Conservation (phyloP, 2,888 invertebrate genomes). For the Frankliniella intonsa region DNA sequence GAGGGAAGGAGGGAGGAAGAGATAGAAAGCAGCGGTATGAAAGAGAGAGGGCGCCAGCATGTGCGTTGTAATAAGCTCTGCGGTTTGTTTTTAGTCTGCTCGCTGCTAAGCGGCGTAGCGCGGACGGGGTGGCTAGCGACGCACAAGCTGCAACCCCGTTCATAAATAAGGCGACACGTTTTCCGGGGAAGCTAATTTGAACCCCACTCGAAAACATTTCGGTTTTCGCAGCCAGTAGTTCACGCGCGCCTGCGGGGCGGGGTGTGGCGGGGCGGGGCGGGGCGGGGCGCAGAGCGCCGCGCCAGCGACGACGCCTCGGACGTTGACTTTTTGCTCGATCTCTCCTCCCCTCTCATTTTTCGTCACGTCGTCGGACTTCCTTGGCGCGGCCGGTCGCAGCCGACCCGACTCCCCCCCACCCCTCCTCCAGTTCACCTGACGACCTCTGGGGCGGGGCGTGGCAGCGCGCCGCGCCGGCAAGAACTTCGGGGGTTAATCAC, state of each 20-base stretch:
- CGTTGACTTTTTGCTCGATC: not conserved
- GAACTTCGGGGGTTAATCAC: too few relatives aligned
- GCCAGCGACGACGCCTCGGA: not conserved
- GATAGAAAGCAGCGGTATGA: too few relatives aligned
- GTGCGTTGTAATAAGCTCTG: not conserved
- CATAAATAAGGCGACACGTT: not conserved
- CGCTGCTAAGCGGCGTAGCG: not conserved
- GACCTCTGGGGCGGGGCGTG: not conserved
- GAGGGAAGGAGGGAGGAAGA: too few relatives aligned
- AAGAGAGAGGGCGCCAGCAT: not conserved
- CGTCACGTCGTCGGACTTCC: not conserved
- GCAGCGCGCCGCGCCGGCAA: not conserved
- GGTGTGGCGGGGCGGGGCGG: not conserved
- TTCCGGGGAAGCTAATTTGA: not conserved
- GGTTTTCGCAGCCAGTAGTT: too few relatives aligned
- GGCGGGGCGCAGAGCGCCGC: too few relatives aligned
- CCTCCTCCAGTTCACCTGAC: not conserved
- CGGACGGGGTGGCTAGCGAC: too few relatives aligned
- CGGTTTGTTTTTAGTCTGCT: not conserved
- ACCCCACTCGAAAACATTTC: too few relatives aligned
- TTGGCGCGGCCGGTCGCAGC: too few relatives aligned
- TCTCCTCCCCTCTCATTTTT: not conserved
- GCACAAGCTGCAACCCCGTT: not conserved
- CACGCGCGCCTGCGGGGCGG: not conserved
- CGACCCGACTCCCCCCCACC: too few relatives aligned